Conservation (phyloP, 2,113 vertebrate genomes). For the Lontra canadensis region DNA sequence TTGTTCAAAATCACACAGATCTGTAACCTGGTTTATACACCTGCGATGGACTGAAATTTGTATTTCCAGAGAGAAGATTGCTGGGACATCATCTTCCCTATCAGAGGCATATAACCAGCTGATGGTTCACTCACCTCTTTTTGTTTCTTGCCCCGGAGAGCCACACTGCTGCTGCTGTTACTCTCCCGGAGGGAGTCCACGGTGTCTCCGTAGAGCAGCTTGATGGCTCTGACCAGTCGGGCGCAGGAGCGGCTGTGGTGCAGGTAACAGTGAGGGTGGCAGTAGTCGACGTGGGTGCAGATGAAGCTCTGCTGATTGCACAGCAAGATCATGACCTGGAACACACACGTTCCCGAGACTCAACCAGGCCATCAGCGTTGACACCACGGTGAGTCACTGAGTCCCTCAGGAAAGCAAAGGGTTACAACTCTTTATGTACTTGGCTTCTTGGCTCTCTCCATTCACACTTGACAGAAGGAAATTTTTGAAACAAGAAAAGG, state of each 20-base stretch:
- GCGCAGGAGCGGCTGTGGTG: constrained; percentile 97
- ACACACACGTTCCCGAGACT: constrained; percentile 29
- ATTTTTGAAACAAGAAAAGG: not conserved
- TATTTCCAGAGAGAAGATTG: not conserved
- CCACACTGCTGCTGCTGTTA: constrained; percentile 78
- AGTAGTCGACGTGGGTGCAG: constrained; percentile 97
- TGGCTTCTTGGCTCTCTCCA: not conserved
- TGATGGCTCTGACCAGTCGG: constrained; percentile 96
- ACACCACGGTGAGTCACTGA: not conserved
- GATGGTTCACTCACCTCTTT: constrained; percentile 90
- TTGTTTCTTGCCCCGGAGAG: constrained; percentile 91
- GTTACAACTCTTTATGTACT: not conserved
- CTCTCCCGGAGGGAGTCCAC: constrained; percentile 94
- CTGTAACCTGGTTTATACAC: not conserved
- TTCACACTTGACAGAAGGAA: not conserved
- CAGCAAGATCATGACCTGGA: constrained; percentile 97
- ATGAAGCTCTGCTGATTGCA: constrained; percentile 99
- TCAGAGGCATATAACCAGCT: accelerated
- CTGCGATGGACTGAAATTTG: not conserved
- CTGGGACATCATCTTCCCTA: not conserved
- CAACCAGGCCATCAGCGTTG: not conserved
- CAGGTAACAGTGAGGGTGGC: constrained; percentile 98
- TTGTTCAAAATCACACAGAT: not conserved
- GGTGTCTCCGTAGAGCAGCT: constrained; percentile 95
- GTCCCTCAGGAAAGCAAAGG: not conserved